Base-by-base conservation (phyloP, 2,797 vertebrate species). In the Lepus oiostolus region DNA sequence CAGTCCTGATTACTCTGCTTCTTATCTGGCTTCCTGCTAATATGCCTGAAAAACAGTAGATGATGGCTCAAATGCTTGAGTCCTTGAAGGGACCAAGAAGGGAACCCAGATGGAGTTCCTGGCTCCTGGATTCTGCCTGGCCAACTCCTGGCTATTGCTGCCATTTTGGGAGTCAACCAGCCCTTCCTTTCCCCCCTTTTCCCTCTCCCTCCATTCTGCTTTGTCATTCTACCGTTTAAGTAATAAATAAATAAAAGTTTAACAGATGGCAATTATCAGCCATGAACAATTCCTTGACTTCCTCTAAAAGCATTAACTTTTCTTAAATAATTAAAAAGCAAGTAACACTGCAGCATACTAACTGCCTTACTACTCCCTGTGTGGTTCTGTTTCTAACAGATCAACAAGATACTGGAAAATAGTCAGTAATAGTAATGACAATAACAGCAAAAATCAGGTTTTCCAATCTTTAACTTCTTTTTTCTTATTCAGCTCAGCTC, bases 271-370 rank as follows among this genome's bases (percentile, higher is more conserved):
- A 88, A 42, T 67, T 62, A 89, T 77, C 24, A 88, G 67, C 16
- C 28, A 71, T 9, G 7, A 91, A 32, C 17, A 76, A 89, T 80
- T 91, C 58, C 70, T 80, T 76, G 17, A 81, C 16, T 82, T 87
- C 77, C 47, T 90, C 52, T 87, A 62, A 83, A 13, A 65, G 28
- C 22, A 19, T 85, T 85, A 80, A n/a, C 13, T 83, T 91, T 80
- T 68, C 52, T 75, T 83, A 22, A 91, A 62, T 63, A 63, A 91
- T 77, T 90, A 85, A 90, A 93, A 90, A 88, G 65, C 35, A 94
- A 92, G 8, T 47, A 94, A 84, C 4, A 70, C 54, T 82, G 30
- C 17, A 93, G 19, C 26, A 83, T 17, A 81, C 14, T 72, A 91
- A 90, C 21, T 32, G 28, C 76, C 28, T 72, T 54, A 72, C 30